Conservation (phyloP, 2,888 invertebrate genomes). For the Ectemnius lituratus region DNA sequence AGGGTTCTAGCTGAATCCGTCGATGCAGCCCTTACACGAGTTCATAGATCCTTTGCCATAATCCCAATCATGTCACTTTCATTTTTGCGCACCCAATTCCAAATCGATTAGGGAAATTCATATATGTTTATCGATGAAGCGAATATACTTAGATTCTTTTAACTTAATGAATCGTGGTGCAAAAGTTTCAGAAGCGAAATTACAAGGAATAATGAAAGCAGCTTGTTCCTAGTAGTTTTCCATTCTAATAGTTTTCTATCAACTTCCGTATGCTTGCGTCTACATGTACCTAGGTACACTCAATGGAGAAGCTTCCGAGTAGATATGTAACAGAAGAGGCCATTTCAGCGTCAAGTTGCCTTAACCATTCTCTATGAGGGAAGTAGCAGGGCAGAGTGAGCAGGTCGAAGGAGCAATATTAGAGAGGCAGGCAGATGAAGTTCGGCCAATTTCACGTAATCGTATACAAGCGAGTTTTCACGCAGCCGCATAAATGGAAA, state of each 20-base stretch:
- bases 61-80: too few species aligned
- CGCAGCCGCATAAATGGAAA: conserved; percentile 5
- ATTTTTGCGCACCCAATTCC: too few species aligned
- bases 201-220: too few species aligned
- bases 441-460: conserved; percentile 26
- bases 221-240: too few species aligned
- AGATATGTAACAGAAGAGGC: conserved; percentile 3
- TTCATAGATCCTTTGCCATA: conserved; percentile 38
- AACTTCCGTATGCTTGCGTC: neutral
- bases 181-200: too few species aligned
- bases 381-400: conserved; percentile 11
- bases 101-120: too few species aligned
- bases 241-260: neutral
- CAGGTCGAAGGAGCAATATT: conserved; percentile 24
- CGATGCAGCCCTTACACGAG: conserved; percentile 49
- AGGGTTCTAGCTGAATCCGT: conserved; percentile 42
- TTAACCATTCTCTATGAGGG: conserved; percentile 15
- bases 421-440: conserved; percentile 18
- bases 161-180: too few species aligned
- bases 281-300: neutral
- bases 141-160: too few species aligned
- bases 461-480: conserved; percentile 12
- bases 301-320: conserved; percentile 2
- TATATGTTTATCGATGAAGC: too few species aligned
- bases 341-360: conserved; percentile 11